Percentiles rank a stretch among this genome's conserved stretches.
These are phyloP conservation scores for Oophaga sylvatica DNA, from an alignment of 2,797 vertebrate species.

Conservation along the genomic window DNA sequence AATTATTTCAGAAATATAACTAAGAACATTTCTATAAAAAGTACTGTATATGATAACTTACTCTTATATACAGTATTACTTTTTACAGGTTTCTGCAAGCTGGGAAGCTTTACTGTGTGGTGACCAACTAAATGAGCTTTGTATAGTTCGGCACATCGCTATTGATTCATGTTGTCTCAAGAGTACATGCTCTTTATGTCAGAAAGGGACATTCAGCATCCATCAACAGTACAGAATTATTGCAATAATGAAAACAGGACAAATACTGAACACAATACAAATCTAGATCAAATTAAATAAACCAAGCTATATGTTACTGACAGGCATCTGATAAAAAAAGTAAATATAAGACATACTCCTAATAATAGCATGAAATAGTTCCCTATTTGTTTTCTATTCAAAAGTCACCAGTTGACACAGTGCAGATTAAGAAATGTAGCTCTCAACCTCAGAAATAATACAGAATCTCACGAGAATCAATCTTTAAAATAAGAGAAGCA, in stretches of 20 bases:
- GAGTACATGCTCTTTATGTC: constrained; percentile 68
- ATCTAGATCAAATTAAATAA: constrained; percentile 64
- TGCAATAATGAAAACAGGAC: constrained; percentile 65
- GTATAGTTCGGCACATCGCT: constrained; percentile 65
- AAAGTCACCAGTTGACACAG: constrained; percentile 57
- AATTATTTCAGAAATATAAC: too few species aligned
- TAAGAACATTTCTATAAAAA: background rate
- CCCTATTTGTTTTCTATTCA: constrained; percentile 60
- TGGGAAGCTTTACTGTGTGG: constrained; percentile 59
- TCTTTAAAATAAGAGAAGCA: constrained; percentile 57
- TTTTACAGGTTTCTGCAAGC: constrained; percentile 12
- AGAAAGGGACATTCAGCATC: constrained; percentile 70
- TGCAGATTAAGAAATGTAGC: constrained; percentile 57
- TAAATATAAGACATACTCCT: constrained; percentile 55
- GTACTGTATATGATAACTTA: background rate
- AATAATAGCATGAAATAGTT: constrained; percentile 54
- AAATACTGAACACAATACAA: constrained; percentile 66
- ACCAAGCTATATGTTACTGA: constrained; percentile 61
- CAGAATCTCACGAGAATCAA: constrained; percentile 53
- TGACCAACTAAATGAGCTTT: constrained; percentile 69
- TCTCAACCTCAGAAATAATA: constrained; percentile 56
- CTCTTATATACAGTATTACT: background rate
- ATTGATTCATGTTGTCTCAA: constrained; percentile 72
- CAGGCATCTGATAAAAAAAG: constrained; percentile 51
- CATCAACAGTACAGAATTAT: constrained; percentile 70